Percentiles rank a stretch among this genome's conserved stretches.
phyloP scores from a whole-genome alignment of 2,113 vertebrate species.

The Tupaia chinensis region DNA sequence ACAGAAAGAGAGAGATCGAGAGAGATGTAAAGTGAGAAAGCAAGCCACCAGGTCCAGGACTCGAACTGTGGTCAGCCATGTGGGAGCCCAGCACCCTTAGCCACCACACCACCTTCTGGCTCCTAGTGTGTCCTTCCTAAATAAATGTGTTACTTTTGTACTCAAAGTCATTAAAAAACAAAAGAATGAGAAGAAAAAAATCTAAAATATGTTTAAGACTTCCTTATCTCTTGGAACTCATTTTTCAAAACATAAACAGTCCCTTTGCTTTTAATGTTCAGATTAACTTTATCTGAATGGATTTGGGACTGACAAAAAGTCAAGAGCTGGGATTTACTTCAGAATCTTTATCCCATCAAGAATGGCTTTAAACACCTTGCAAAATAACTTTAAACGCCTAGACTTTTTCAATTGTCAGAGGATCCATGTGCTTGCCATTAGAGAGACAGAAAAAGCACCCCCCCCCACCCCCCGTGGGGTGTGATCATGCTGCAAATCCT shows the following conservation, averaged over 20 bases:
- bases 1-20: too few relatives aligned
- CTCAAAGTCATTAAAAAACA: conserved; percentile 41
- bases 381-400: neutral
- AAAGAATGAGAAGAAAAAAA: neutral
- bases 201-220: neutral
- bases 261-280: conserved; percentile 17
- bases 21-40: too few relatives aligned
- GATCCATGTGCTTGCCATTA: too few relatives aligned
- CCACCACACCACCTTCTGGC: too few relatives aligned
- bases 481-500: too few relatives aligned
- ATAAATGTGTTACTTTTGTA: neutral
- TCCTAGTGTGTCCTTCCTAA: neutral
- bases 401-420: too few relatives aligned
- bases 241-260: neutral
- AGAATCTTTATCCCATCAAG: neutral
- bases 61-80: too few relatives aligned
- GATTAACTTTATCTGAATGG: neutral
- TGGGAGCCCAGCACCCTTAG: too few relatives aligned
- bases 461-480: too few relatives aligned
- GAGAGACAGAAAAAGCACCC: too few relatives aligned
- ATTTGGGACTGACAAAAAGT: neutral
- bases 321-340: neutral
- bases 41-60: too few relatives aligned
- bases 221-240: neutral
- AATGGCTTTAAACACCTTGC: neutral